phyloP scores from a whole-genome alignment of 2,797 vertebrate species.

The Clamator glandarius region DNA sequence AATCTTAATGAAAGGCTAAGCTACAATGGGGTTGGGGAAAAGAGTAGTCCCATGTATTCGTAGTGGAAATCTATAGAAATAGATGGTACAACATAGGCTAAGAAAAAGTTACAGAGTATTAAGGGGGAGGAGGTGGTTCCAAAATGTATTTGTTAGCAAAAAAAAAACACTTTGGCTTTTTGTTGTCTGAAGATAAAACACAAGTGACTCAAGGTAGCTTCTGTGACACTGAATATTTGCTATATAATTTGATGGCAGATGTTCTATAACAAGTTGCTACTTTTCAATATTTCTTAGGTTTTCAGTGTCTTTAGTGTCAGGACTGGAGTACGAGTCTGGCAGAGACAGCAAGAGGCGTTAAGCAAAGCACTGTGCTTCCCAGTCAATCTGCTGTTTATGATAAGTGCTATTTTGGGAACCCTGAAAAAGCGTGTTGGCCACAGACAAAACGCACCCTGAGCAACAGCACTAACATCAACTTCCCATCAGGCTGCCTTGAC shows the following conservation, averaged over 20 bases:
- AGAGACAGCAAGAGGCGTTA: background rate
- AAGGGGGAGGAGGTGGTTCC: background rate
- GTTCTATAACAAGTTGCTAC: background rate
- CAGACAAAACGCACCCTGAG: background rate
- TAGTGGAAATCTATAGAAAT: background rate
- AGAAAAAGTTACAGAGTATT: background rate
- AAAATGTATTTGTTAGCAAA: background rate
- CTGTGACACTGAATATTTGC: background rate
- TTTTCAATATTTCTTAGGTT: background rate
- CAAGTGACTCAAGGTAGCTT: background rate
- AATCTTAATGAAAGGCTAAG: background rate
- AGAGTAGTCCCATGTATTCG: background rate
- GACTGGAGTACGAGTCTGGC: background rate
- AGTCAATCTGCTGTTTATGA: background rate
- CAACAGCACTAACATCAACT: background rate
- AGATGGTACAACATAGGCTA: background rate
- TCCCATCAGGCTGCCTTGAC: background rate
- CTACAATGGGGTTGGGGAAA: background rate
- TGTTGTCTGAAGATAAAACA: background rate
- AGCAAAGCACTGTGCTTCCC: background rate
- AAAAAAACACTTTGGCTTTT: background rate
- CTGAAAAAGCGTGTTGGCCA: background rate
- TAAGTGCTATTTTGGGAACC: slow-evolving; percentile 30
- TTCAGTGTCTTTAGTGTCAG: background rate
- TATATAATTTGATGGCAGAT: background rate